Percentiles rank a stretch among this genome's conserved stretches.
Conservation (phyloP, 2,888 invertebrate species). For the Conistra vaccinii region DNA sequence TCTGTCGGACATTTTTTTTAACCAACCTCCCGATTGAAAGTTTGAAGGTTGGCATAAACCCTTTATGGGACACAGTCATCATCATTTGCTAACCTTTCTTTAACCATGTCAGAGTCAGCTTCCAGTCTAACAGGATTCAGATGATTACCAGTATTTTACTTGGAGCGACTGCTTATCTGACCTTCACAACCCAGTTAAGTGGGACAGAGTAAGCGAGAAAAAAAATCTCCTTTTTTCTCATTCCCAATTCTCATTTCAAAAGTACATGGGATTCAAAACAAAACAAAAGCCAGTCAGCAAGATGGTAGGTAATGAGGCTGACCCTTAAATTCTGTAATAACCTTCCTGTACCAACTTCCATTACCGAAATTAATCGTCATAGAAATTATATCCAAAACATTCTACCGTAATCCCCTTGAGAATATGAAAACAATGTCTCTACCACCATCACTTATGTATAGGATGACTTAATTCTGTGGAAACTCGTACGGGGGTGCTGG, state of each 20-base stretch:
- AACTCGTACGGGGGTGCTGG: conserved; percentile 65
- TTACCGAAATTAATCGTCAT: conserved; percentile 34
- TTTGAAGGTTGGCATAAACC: no score
- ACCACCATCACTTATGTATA: conserved; percentile 67
- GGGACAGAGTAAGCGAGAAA: background rate
- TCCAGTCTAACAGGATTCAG: background rate
- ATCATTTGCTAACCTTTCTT: background rate
- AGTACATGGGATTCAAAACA: no score
- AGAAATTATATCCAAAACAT: conserved; percentile 11
- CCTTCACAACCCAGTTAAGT: background rate
- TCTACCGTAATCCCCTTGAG: conserved; percentile 41
- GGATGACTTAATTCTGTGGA: conserved; percentile 70
- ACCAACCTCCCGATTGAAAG: no score
- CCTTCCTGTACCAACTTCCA: background rate
- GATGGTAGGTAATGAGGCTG: no score
- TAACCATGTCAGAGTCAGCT: background rate
- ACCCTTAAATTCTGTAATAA: background rate
- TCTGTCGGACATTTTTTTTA: no score
- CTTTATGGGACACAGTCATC: no score
- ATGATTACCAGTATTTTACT: background rate
- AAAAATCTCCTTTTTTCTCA: no score
- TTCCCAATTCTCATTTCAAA: no score
- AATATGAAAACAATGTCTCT: conserved; percentile 52
- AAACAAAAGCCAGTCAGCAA: no score
- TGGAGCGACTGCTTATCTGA: background rate